Evolutionary conservation across 2,888 invertebrate species (phyloP).

Genomic region (Andrena chrysosceles): DNA sequence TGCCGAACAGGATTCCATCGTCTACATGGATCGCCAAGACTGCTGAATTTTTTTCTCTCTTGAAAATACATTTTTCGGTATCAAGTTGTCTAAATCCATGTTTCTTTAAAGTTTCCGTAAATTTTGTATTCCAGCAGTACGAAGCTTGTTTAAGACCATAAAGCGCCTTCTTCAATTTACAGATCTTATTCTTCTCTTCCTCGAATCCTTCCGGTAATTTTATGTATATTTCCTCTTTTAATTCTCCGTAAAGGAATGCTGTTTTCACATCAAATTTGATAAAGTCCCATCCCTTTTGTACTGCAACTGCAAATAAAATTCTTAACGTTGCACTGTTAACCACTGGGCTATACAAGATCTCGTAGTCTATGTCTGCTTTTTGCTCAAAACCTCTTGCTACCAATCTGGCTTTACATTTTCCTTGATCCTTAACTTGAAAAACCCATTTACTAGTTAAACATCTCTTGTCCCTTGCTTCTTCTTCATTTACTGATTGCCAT

Average conservation of each 20-base stretch:
- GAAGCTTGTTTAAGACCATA: constrained; percentile 20
- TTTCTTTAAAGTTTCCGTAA: background rate
- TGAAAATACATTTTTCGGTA: constrained; percentile 15
- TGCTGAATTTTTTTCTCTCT: background rate
- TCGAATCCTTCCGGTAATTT: constrained; percentile 16
- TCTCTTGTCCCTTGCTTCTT: no score
- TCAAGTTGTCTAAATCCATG: background rate
- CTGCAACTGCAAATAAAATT: no score
- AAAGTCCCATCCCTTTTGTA: background rate
- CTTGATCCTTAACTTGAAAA: no score
- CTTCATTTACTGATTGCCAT: no score
- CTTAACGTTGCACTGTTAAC: no score
- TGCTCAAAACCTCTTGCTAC: no score
- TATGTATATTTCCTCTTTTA: constrained; percentile 15
- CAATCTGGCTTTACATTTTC: no score
- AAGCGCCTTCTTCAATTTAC: constrained; percentile 3
- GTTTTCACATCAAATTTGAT: constrained; percentile 29
- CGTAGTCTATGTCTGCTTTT: no score
- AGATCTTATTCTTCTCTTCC: background rate
- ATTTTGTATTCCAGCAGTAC: constrained; percentile 2
- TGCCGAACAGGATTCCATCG: constrained; percentile 13
- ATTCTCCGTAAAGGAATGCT: constrained; percentile 14
- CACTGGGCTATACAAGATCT: no score
- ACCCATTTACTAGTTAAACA: no score
- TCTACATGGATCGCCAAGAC: constrained; percentile 14